phyloP scores from a whole-genome alignment of 2,113 vertebrate genomes.

The Bubo bubo region DNA sequence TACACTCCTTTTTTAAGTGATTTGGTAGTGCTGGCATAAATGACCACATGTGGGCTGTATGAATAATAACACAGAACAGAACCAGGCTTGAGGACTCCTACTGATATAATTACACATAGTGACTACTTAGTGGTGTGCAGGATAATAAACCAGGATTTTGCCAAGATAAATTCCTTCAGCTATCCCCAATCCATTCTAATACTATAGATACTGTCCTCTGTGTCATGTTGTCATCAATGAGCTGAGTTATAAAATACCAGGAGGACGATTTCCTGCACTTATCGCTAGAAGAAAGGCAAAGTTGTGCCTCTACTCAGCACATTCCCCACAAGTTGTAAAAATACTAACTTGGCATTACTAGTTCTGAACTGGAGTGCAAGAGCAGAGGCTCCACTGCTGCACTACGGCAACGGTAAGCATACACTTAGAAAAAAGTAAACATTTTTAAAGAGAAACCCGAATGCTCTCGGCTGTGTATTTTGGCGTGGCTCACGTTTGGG shows the following conservation, averaged over 20 bases:
- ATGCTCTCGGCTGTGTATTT: accelerated
- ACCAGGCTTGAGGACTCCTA: not conserved
- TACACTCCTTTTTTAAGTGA: not conserved
- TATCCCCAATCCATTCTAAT: not conserved
- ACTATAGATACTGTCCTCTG: not conserved
- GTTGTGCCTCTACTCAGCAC: not conserved
- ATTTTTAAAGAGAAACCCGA: not conserved
- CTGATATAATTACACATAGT: not conserved
- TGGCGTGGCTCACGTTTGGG: not conserved
- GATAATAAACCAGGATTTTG: not conserved
- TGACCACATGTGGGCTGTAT: not conserved
- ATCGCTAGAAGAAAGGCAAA: not conserved
- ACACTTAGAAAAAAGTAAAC: too few species aligned
- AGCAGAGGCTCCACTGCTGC: not conserved
- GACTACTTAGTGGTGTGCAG: not conserved
- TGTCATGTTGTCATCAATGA: not conserved
- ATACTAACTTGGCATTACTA: not conserved
- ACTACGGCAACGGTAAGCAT: accelerated
- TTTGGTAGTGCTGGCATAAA: not conserved
- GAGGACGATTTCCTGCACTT: not conserved
- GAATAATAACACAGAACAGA: not conserved
- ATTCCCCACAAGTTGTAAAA: not conserved
- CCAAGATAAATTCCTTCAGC: not conserved
- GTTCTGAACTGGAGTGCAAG: not conserved
- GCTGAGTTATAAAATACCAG: not conserved